Evolutionary conservation across 2,888 invertebrate genomes (phyloP).

Genomic region (Thymelicus lineola): DNA sequence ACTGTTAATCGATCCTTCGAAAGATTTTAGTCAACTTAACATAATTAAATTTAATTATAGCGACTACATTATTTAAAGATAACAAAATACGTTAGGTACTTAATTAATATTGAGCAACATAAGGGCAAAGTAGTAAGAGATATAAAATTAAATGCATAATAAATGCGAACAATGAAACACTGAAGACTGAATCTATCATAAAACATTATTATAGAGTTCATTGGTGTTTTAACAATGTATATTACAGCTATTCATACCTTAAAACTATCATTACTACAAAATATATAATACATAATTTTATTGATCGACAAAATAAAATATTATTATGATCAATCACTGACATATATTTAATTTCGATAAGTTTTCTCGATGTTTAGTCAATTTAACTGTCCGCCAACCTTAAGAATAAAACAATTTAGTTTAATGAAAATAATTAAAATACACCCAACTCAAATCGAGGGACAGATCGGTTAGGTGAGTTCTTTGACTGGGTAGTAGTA

Average conservation of each 20-base stretch:
- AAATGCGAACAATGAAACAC: conserved; percentile 61
- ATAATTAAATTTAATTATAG: conserved; percentile 25
- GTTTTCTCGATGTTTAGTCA: no score
- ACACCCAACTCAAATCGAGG: no score
- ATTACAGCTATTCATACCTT: conserved; percentile 39
- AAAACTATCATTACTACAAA: conserved; percentile 28
- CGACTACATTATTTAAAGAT: conserved; percentile 15
- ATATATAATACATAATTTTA: conserved; percentile 21
- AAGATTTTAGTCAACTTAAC: conserved; percentile 13
- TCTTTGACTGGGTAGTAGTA: no score
- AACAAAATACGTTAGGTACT: conserved; percentile 47
- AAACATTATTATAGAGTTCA: conserved; percentile 63
- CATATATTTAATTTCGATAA: neutral
- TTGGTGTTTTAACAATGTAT: conserved; percentile 62
- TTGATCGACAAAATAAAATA: conserved; percentile 9
- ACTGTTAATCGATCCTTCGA: conserved; percentile 37
- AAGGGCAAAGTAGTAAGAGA: conserved; percentile 48
- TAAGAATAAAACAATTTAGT: no score
- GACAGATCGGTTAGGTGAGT: no score
- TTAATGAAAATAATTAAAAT: no score
- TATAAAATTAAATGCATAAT: conserved; percentile 59
- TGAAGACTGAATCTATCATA: conserved; percentile 50
- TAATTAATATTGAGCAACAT: conserved; percentile 69
- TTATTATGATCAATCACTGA: neutral
- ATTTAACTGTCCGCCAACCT: no score